Percentiles rank a stretch among this genome's conserved stretches.
Evolutionary conservation across 1,140 invertebrate genomes (phyloP).

Genomic region (Macrobrachium nipponense): DNA sequence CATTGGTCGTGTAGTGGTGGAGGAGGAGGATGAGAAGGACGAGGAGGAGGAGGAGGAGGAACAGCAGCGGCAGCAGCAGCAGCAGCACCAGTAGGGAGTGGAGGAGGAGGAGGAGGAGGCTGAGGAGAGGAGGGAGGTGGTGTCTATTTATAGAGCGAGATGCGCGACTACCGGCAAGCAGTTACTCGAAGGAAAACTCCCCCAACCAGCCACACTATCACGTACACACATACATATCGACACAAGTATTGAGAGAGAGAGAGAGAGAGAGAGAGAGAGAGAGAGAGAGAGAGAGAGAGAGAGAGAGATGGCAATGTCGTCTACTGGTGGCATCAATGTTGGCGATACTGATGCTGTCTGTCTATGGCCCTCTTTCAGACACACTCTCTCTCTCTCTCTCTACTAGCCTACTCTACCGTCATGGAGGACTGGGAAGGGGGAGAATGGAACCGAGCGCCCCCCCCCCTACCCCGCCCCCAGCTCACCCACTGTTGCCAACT

Average conservation of each 20-base stretch:
- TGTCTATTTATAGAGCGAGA: not conserved
- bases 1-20: not conserved
- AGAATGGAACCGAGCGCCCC: not conserved
- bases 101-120: not conserved
- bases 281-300: not conserved
- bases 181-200: too few relatives aligned
- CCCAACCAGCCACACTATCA: too few relatives aligned
- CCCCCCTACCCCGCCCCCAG: not conserved
- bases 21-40: not conserved
- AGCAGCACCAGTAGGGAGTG: not conserved
- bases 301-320: not conserved
- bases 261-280: not conserved
- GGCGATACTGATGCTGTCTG: not conserved
- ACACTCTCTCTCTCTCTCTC: conserved; percentile 8
- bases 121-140: not conserved
- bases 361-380: not conserved
- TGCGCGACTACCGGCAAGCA: not conserved
- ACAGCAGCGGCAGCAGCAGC: not conserved
- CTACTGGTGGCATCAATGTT: too few relatives aligned
- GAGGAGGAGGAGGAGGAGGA: not conserved
- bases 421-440: too few relatives aligned
- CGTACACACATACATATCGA: too few relatives aligned
- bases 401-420: not conserved
- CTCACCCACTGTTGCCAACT: not conserved
- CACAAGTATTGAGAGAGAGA: too few relatives aligned